Conservation (phyloP, 2,797 vertebrate species). For the Schizopygopsis malacanthus region DNA sequence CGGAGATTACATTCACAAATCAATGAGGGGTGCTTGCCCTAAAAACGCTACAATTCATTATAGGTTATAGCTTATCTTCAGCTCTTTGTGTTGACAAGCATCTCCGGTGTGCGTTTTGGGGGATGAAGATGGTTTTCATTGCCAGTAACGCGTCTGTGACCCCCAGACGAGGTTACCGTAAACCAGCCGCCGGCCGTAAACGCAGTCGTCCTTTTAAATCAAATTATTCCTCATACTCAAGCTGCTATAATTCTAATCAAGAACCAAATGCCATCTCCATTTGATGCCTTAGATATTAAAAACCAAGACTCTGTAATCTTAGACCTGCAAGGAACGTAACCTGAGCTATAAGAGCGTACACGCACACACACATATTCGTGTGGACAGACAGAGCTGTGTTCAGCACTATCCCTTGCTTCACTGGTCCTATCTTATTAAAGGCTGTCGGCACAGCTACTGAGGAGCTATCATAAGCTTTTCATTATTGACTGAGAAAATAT, state of each 20-base stretch:
- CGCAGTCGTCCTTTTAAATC: conserved; percentile 47
- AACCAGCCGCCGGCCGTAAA: conserved; percentile 36
- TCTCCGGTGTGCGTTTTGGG: background rate
- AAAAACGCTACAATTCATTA: conserved; percentile 73
- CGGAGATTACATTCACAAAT: conserved; percentile 80
- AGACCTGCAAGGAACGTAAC: conserved; percentile 45
- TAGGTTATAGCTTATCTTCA: conserved; percentile 42
- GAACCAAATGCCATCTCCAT: conserved; percentile 48
- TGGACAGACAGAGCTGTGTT: conserved; percentile 28
- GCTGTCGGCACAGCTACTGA: conserved; percentile 77
- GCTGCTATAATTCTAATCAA: conserved; percentile 49
- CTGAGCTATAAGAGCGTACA: conserved; percentile 29
- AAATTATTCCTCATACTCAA: conserved; percentile 48
- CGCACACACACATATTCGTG: conserved; percentile 6
- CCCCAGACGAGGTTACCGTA: conserved; percentile 24
- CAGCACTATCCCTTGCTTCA: conserved; percentile 72
- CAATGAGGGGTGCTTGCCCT: conserved; percentile 76
- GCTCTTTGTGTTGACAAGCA: conserved; percentile 40
- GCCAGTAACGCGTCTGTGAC: background rate
- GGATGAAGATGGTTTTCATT: background rate
- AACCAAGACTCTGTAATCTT: conserved; percentile 45
- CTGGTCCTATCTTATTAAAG: conserved; percentile 83
- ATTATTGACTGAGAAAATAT: conserved; percentile 86
- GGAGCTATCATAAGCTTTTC: conserved; percentile 84
- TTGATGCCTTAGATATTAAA: conserved; percentile 58